Percentiles rank a stretch among this genome's conserved stretches.
phyloP scores from a whole-genome alignment of 2,888 invertebrate genomes.

The Apamea monoglypha region DNA sequence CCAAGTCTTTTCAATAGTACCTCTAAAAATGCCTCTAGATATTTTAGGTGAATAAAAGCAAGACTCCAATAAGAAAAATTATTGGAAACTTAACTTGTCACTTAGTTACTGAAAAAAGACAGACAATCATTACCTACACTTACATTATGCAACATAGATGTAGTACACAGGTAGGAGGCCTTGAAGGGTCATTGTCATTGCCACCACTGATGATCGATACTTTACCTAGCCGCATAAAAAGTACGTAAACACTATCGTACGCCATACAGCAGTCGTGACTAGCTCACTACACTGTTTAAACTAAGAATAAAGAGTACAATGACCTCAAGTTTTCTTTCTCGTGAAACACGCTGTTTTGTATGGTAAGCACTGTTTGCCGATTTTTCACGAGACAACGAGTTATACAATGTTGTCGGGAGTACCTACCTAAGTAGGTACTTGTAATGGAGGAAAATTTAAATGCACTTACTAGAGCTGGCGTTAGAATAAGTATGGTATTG shows the following conservation, averaged over 20 bases:
- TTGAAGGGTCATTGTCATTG: conserved; percentile 86
- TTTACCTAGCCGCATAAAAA: conserved; percentile 76
- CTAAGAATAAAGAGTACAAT: conserved; percentile 53
- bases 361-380: conserved; percentile 49
- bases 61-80: neutral
- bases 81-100: neutral
- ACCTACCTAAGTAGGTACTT: neutral
- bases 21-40: neutral
- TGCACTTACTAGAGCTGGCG: neutral
- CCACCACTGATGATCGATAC: conserved; percentile 81
- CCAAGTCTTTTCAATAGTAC: neutral
- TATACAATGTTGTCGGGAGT: conserved; percentile 35
- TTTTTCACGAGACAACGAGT: conserved; percentile 48
- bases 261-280: conserved; percentile 51
- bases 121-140: conserved; percentile 30
- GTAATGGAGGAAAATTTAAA: conserved; percentile 20
- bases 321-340: conserved; percentile 38
- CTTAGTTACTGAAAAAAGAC: neutral
- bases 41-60: neutral
- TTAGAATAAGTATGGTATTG: conserved; percentile 13
- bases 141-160: conserved; percentile 50
- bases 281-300: conserved; percentile 45
- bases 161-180: conserved; percentile 68
- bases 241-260: conserved; percentile 56
- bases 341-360: conserved; percentile 47